Percentiles rank a stretch among this genome's conserved stretches.
Evolutionary conservation across 1,140 invertebrate genomes (phyloP).

Genomic region (Ips nitidus): DNA sequence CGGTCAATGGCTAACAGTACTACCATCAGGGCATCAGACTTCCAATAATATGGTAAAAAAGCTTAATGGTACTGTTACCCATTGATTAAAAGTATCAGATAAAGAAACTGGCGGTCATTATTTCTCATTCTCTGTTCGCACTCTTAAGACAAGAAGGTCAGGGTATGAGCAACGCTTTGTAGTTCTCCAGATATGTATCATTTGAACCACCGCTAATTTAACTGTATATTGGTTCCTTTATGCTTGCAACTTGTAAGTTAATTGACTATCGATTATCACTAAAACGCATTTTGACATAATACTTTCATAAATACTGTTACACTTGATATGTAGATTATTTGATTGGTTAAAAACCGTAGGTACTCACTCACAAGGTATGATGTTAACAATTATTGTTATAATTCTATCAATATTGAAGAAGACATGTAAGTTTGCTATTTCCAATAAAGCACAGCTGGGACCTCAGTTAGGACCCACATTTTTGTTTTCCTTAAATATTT

Average conservation of each 20-base stretch:
- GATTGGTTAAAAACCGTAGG: too few relatives aligned
- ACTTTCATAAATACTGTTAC: background rate
- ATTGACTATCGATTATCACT: conserved; percentile 5
- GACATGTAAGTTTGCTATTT: too few relatives aligned
- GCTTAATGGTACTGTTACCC: conserved; percentile 24
- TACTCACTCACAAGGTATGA: too few relatives aligned
- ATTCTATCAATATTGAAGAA: too few relatives aligned
- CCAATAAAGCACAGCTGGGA: too few relatives aligned
- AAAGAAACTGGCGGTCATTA: conserved; percentile 23
- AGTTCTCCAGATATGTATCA: conserved; percentile 24
- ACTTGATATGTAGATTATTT: background rate
- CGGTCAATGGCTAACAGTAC: conserved; percentile 6
- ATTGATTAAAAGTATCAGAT: conserved; percentile 33
- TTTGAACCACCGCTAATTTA: conserved; percentile 24
- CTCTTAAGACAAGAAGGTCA: conserved; percentile 32
- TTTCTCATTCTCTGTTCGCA: conserved; percentile 21
- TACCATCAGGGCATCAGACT: conserved; percentile 5
- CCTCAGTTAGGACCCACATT: too few relatives aligned
- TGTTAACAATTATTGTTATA: too few relatives aligned
- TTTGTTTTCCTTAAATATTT: too few relatives aligned
- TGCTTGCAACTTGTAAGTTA: background rate
- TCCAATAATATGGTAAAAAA: conserved; percentile 27
- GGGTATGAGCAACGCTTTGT: conserved; percentile 16
- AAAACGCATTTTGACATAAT: background rate
- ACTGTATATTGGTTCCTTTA: conserved; percentile 15